Base-by-base conservation (phyloP, 1,140 invertebrate species). In the Glomeris maerens region DNA sequence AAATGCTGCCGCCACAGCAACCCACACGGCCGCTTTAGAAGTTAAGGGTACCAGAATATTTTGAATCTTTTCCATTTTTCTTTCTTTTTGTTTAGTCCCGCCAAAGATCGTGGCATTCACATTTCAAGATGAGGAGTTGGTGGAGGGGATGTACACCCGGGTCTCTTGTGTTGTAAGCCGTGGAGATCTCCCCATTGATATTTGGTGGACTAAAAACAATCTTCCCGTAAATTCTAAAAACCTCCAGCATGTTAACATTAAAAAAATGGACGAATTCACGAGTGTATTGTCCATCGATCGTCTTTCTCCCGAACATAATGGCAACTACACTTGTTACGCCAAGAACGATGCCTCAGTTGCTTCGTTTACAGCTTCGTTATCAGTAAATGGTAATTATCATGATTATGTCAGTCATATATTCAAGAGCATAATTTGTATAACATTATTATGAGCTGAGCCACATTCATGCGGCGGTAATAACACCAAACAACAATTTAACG, bases 291-390 rank as follows among this genome's bases (percentile, higher is more conserved):
- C 53, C 38, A 29, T 49, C 28, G 17, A 42, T 49, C n/a, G 29
- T 50, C 22, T 55, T 21, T 21, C 50, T 3, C 49, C 49, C 1
- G 46, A 21, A 13, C 62, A 63, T 52, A 54, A 61, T 29, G 63
- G 63, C 20, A 65, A 64, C 42, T 65, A 65, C 31, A 62, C 63
- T 13, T 65, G 63, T 21, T 52, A 53, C 3, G 63, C 53, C 5
- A 44, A 52, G 10, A 90, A 90, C 69, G 76, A 83, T 27, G 85
- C 85, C 25, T 84, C 84, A 29, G 74, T 76, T 45, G 83, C 83
- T 55, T 67, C 72, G n/a, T 81, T 81, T 57, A 78, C 80, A 4
- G 79, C 84, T 21, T 76, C 77, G 0, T 71, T 92, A 0, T 83
- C 80, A 23, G 85, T 91, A 0, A 84, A 87, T 66, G 84, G 87